These are phyloP conservation scores for Mus spretus DNA, from an alignment of 2,797 vertebrate genomes.

Conservation along the genomic window DNA sequence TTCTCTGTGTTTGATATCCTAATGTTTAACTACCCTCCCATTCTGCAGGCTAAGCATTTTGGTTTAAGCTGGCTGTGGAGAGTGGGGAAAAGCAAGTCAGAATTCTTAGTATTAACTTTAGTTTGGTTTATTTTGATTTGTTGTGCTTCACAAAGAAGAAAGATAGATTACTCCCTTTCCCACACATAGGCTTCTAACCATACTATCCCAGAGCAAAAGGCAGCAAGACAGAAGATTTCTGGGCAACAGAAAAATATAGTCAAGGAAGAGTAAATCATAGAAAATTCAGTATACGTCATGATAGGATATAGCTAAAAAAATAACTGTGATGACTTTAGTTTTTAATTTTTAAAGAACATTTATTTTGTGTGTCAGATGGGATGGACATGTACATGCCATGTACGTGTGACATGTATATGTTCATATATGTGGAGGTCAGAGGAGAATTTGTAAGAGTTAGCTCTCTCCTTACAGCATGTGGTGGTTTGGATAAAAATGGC, in stretches of 20 bases:
- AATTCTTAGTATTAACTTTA: neutral
- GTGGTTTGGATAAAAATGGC: neutral
- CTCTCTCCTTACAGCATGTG: neutral
- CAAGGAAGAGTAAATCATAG: neutral
- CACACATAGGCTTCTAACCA: neutral
- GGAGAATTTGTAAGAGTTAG: neutral
- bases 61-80: neutral
- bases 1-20: fast-evolving
- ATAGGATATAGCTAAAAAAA: neutral
- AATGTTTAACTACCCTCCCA: neutral
- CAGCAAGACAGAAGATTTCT: neutral
- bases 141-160: neutral
- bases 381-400: neutral
- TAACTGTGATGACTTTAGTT: too few relatives aligned
- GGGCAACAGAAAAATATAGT: neutral
- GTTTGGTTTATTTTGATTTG: neutral
- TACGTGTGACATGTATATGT: neutral
- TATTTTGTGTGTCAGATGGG: neutral
- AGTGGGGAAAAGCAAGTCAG: neutral
- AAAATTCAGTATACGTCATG: neutral
- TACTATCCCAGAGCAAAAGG: neutral
- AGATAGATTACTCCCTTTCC: neutral
- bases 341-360: neutral
- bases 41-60: neutral
- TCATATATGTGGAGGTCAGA: neutral